phyloP scores from a whole-genome alignment of 2,888 invertebrate species.

The Pterostichus niger region DNA sequence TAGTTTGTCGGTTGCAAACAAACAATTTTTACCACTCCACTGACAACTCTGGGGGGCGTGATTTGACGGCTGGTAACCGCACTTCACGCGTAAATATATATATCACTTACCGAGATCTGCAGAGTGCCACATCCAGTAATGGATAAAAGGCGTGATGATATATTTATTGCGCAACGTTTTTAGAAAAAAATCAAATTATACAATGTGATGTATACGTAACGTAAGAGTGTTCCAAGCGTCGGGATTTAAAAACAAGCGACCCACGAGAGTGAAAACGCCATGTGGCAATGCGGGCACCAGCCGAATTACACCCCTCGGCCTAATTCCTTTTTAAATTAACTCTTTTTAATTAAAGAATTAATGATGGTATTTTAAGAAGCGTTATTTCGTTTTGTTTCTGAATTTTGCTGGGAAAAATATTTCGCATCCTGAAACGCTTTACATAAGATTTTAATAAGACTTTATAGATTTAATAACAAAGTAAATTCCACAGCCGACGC shows the following conservation, averaged over 20 bases:
- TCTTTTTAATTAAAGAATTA: constrained; percentile 63
- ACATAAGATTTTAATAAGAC: constrained; percentile 16
- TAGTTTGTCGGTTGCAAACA: no score
- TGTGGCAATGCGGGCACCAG: not conserved
- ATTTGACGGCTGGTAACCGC: not conserved
- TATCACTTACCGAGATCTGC: no score
- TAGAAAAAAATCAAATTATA: no score
- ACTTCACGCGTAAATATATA: not conserved
- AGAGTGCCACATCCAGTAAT: no score
- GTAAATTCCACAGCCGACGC: not conserved
- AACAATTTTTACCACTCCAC: no score
- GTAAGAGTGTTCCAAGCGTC: not conserved
- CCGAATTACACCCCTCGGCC: constrained; percentile 20
- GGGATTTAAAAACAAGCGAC: not conserved
- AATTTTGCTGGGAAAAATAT: constrained; percentile 18
- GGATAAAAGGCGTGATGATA: no score
- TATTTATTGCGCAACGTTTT: no score
- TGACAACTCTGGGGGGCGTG: not conserved
- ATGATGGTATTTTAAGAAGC: constrained; percentile 43
- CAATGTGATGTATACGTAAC: no score
- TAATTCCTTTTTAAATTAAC: constrained; percentile 54
- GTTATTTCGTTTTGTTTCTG: constrained; percentile 25
- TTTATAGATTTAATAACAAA: constrained; percentile 8
- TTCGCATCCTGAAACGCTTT: not conserved
- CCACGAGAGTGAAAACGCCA: not conserved